Evolutionary conservation across 2,113 vertebrate genomes (phyloP), one percentile per base, ranked within the genome.

Genomic region (Lota lota): DNA sequence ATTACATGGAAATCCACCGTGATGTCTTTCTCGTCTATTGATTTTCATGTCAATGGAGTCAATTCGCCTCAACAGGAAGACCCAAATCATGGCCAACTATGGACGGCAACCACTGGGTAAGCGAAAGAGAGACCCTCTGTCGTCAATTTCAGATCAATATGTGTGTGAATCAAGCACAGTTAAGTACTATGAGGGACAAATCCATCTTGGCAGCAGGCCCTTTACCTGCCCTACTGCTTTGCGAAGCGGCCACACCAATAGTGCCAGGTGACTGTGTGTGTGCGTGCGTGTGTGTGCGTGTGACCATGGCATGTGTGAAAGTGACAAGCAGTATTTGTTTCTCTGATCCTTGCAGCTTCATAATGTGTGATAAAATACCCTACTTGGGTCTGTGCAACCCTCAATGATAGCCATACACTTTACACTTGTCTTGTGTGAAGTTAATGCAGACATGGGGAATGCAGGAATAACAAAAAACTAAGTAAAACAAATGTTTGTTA

Each of bases 261-360:
- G 71, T 82, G 83, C 73, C 74, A 79, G 60, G 69, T 85, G 75
- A 79, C 78, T 61, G 61, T 72, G 54, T 64, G 63, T 60, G 60
- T 33, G 62, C 70, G 59, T 51, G 50, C n/a, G 56, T 64, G 61
- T 61, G 61, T 56, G 69, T 63, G 54, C 64, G 60, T 68, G 63
- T 61, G 72, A 60, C 56, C 64, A 64, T 69, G 64, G 22, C 53
- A 21, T 63, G 56, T 47, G 76, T 63, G 63, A 70, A 66, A 79
- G 78, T 83, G 83, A 86, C 79, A 88, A 78, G 75, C 74, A 86
- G 79, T 74, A 80, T 80, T 80, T 83, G 82, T 76, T 83, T 87
- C 81, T 88, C 80, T 75, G 79, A 84, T 86, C 74, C 85, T 82
- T 80, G 75, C 63, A 51, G 82, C 80, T 88, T 86, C 80, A 7